Evolutionary conservation across 2,113 vertebrate species (phyloP).

Genomic region (Nyctibius bracteatus): DNA sequence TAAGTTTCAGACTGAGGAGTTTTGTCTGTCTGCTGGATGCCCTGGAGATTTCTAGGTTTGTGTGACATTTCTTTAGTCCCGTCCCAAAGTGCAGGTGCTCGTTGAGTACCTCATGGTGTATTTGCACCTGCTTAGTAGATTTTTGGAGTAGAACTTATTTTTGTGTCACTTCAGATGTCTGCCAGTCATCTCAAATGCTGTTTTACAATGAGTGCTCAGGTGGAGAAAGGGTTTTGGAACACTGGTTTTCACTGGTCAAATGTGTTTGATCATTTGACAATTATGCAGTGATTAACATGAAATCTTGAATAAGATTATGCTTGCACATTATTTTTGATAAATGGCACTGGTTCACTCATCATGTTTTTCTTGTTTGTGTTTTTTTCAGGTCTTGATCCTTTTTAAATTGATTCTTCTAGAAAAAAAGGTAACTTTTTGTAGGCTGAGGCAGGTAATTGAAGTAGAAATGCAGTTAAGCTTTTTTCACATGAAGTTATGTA

Average conservation of each 20-base stretch:
- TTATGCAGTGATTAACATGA: background rate
- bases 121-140: background rate
- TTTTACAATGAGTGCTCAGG: background rate
- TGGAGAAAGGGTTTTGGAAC: background rate
- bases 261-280: background rate
- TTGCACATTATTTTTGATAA: background rate
- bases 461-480: background rate
- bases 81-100: background rate
- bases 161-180: background rate
- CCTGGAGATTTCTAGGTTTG: background rate
- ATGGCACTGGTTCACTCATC: background rate
- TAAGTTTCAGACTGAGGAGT: background rate
- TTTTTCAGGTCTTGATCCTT: conserved; percentile 87
- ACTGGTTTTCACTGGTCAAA: background rate
- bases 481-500: background rate
- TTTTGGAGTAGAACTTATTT: background rate
- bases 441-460: background rate
- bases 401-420: conserved; percentile 97
- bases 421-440: conserved; percentile 84
- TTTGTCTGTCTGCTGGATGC: background rate
- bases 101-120: background rate
- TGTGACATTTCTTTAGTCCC: background rate
- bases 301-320: background rate
- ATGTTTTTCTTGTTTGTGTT: background rate
- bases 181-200: too few species aligned